Evolutionary conservation across 2,113 vertebrate genomes (phyloP), one percentile per base, ranked within the genome.

Genomic region (Pluvianellus socialis): DNA sequence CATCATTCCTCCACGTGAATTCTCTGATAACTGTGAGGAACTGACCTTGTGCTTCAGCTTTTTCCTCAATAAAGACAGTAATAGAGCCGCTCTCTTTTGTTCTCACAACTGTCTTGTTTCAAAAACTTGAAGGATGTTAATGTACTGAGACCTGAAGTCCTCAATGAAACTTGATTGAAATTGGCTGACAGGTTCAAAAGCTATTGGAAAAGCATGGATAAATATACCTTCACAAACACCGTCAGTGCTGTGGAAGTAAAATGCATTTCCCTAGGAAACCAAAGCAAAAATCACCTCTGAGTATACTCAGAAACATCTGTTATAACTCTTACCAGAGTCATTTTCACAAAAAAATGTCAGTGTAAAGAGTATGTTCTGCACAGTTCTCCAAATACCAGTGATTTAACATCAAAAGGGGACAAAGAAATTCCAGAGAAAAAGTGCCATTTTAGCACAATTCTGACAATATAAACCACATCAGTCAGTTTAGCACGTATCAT

Each of bases 81-180:
- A 88, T 7, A 79, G 19, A 92, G 7, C 50, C 32, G 76, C 65
- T 79, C 33, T 86, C 53, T 11, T 84, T 75, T 73, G 38, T 93
- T 88, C 45, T 70, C 58, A 42, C 33, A 66, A 13, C 8, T 82
- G 42, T 27, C 79, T 79, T 28, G 85, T 85, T 92, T n/a, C 23
- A 79, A 86, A 74, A 68, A 28, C 7, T 5, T 55, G 5, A 53
- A 40, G 27, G 42, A 55, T 58, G 67, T 89, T 88, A 83, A 80
- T 67, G 47, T 63, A 33, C 50, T 74, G 55, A 91, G 50, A 84
- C n/a, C 21, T 91, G 45, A 86, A 94, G 68, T 58, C 24, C 12
- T 94, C 50, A 42, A 45, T 86, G 44, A 92, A 33, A 92, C 91
- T 83, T 81, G 83, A 77, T 38, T 74, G 75, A 91, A 96, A 84